Percentiles rank a stretch among this genome's conserved stretches.
These are phyloP conservation scores for Hypomecis atomaria DNA, from an alignment of 2,888 invertebrate species.

Conservation along the genomic window DNA sequence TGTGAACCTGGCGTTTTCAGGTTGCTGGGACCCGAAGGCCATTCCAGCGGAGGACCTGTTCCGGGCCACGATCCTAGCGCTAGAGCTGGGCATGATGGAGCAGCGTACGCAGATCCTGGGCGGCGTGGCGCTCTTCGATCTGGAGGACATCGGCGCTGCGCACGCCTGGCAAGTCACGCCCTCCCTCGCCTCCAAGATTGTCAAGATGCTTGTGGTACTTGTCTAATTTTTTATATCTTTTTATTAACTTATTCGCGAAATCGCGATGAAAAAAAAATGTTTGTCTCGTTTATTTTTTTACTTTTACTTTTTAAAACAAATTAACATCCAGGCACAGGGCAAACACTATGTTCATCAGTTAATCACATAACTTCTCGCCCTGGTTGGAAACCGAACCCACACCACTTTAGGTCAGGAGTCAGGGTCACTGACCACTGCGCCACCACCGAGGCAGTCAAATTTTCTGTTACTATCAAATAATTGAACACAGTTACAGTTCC, in stretches of 20 bases:
- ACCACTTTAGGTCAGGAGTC: too few relatives aligned
- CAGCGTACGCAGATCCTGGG: slow-evolving; percentile 90
- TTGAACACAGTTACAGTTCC: neutral
- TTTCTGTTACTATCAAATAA: too few relatives aligned
- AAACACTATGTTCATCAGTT: too few relatives aligned
- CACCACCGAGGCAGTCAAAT: too few relatives aligned
- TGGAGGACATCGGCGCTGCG: slow-evolving; percentile 87
- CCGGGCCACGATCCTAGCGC: slow-evolving; percentile 87
- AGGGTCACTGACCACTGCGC: too few relatives aligned
- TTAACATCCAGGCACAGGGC: too few relatives aligned
- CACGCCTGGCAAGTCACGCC: slow-evolving; percentile 91
- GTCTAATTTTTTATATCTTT: slow-evolving; percentile 40
- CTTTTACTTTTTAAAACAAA: too few relatives aligned
- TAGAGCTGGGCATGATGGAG: slow-evolving; percentile 91
- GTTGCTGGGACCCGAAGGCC: slow-evolving; percentile 90
- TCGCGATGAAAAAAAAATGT: too few relatives aligned
- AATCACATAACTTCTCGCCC: too few relatives aligned
- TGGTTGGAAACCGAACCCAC: too few relatives aligned
- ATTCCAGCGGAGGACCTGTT: slow-evolving; percentile 88
- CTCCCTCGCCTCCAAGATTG: slow-evolving; percentile 86
- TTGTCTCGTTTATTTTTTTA: neutral
- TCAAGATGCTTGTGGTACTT: slow-evolving; percentile 88
- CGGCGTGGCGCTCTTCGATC: slow-evolving; percentile 90
- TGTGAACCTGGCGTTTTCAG: slow-evolving; percentile 61
- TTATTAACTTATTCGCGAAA: too few relatives aligned